Evolutionary conservation across 2,113 vertebrate species (phyloP).

Genomic region (Entosphenus tridentatus): DNA sequence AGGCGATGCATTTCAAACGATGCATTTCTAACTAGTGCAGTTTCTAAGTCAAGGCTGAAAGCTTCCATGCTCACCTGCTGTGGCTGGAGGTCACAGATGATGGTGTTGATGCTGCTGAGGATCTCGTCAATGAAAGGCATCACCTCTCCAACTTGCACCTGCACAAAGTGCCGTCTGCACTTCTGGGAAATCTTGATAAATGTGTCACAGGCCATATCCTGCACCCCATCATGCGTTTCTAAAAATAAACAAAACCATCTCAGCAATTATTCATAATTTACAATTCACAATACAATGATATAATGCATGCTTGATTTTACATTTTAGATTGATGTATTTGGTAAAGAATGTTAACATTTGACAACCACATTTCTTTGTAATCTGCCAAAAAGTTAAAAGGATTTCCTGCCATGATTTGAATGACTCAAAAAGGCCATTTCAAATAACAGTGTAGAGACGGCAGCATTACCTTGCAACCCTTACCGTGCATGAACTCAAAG

Average conservation of each 20-base stretch:
- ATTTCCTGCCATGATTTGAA: too few species aligned
- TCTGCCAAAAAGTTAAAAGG: not conserved
- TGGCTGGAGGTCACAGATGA: constrained; percentile 95
- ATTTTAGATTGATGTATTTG: too few species aligned
- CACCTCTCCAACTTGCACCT: constrained; percentile 95
- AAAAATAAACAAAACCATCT: constrained; percentile 8
- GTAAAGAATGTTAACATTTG: constrained; percentile 5
- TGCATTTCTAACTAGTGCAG: too few species aligned
- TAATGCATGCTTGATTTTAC: not conserved
- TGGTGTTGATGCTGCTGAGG: constrained; percentile 96
- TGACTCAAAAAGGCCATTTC: too few species aligned
- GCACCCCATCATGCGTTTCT: constrained; percentile 96
- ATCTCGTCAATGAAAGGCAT: constrained; percentile 99
- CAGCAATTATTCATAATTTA: too few species aligned
- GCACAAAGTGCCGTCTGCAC: constrained; percentile 92
- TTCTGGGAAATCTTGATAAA: constrained; percentile 99
- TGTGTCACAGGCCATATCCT: constrained; percentile 98
- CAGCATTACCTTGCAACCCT: constrained; percentile 12
- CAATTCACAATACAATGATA: not conserved
- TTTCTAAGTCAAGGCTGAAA: too few species aligned
- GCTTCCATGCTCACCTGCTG: constrained; percentile 44
- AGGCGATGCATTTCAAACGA: too few species aligned
- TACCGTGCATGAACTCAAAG: constrained; percentile 98
- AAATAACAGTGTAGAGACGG: too few species aligned
- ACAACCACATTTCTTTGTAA: constrained; percentile 11